Evolutionary conservation across 2,113 vertebrate genomes (phyloP).

Genomic region (Epinephelus cyanopodus): DNA sequence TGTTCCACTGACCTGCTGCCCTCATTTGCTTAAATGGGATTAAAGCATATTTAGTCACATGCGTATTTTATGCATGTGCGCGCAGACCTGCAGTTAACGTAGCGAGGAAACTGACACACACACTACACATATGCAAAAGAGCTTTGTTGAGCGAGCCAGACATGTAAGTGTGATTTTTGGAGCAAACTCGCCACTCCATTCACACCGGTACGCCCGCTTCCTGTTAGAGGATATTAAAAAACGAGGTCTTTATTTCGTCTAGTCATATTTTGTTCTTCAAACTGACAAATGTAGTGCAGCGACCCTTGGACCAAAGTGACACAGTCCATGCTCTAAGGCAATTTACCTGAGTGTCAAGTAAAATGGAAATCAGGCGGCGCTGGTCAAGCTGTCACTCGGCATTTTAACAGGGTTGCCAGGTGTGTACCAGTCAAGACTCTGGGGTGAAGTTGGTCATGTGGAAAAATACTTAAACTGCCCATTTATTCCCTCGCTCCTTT

Average conservation of each 20-base stretch:
- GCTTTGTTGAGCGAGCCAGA: slow-evolving; percentile 47
- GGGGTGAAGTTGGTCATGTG: slow-evolving; percentile 49
- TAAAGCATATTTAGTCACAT: not conserved
- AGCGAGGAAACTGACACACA: slow-evolving; percentile 33
- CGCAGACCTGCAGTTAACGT: slow-evolving; percentile 1
- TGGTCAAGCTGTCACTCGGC: slow-evolving; percentile 49
- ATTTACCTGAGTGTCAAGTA: slow-evolving; percentile 40
- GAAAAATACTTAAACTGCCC: slow-evolving; percentile 39
- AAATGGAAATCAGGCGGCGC: slow-evolving; percentile 35
- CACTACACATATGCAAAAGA: slow-evolving; percentile 25
- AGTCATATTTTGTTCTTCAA: slow-evolving; percentile 36
- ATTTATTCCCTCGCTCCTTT: not conserved
- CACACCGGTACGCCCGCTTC: slow-evolving; percentile 50
- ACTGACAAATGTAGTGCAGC: slow-evolving; percentile 49
- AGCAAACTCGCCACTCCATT: slow-evolving; percentile 34
- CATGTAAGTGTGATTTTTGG: slow-evolving; percentile 75
- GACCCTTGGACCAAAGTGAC: slow-evolving; percentile 35
- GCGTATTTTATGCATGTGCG: not conserved
- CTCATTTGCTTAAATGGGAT: slow-evolving; percentile 11
- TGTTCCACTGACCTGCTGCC: not conserved
- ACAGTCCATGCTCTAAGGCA: slow-evolving; percentile 14
- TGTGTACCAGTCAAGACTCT: slow-evolving; percentile 28
- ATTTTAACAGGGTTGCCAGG: slow-evolving; percentile 34
- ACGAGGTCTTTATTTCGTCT: slow-evolving; percentile 44
- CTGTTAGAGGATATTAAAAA: slow-evolving; percentile 70